Conservation (phyloP, 30 jellyfish, hydroid and myxozoan genomes). For the Aurelia aurita region DNA sequence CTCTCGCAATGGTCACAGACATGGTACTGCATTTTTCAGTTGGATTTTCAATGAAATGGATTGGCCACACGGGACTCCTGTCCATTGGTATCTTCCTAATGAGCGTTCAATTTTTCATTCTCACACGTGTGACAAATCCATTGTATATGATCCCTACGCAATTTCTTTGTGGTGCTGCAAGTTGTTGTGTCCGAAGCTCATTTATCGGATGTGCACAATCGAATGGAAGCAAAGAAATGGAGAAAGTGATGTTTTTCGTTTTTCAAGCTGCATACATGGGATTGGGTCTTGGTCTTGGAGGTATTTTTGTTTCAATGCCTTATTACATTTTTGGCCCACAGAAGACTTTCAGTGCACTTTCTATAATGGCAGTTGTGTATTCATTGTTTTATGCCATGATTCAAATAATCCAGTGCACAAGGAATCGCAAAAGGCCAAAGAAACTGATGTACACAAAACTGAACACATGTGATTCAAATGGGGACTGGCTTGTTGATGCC, state of each 20-base stretch:
- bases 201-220: slow-evolving; percentile 46
- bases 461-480: slow-evolving; percentile 37
- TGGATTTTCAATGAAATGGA: slow-evolving; percentile 77
- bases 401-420: slow-evolving; percentile 6
- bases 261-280: slow-evolving; percentile 75
- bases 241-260: slow-evolving; percentile 59
- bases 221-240: slow-evolving; percentile 64
- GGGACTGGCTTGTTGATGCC: slow-evolving; percentile 83
- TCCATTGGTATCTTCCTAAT: slow-evolving; percentile 56
- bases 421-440: slow-evolving; percentile 10
- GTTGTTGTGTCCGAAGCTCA: slow-evolving; percentile 55
- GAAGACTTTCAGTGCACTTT: slow-evolving; percentile 54
- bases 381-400: slow-evolving; percentile 15
- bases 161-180: slow-evolving; percentile 57
- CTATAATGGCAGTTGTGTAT: slow-evolving; percentile 46
- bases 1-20: slow-evolving; percentile 67
- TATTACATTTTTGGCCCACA: slow-evolving; percentile 60
- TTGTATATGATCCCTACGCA: slow-evolving; percentile 60
- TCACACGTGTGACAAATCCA: slow-evolving; percentile 43
- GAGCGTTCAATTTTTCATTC: slow-evolving; percentile 59
- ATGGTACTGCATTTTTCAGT: slow-evolving; percentile 63
- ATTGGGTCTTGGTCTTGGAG: slow-evolving; percentile 77
- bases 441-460: slow-evolving; percentile 34
- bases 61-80: slow-evolving; percentile 70
- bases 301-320: slow-evolving; percentile 65